Conservation (phyloP, 1,140 invertebrate species). For the Vanessa atalanta region DNA sequence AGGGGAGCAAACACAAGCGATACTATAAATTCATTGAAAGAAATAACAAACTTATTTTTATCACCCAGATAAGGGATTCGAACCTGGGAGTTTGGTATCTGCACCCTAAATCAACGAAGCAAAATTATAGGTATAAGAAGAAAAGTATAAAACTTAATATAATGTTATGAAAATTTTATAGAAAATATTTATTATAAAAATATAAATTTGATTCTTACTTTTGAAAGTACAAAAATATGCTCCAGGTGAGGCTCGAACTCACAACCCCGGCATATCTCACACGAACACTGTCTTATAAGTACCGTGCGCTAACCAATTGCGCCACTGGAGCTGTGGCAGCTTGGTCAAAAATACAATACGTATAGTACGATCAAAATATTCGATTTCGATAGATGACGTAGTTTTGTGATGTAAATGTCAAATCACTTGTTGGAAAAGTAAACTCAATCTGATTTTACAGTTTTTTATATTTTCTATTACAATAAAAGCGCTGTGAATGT, state of each 20-base stretch:
- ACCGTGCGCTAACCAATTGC: constrained; percentile 99
- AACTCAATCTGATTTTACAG: not conserved
- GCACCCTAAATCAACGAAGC: too few relatives aligned
- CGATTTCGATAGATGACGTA: constrained; percentile 9
- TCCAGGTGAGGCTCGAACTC: constrained; percentile 98
- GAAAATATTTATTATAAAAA: too few relatives aligned
- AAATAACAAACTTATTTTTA: too few relatives aligned
- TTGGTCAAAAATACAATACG: not conserved
- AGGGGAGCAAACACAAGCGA: too few relatives aligned
- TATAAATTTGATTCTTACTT: too few relatives aligned
- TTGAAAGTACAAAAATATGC: constrained; percentile 76
- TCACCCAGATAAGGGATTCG: too few relatives aligned
- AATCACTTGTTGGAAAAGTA: constrained; percentile 3
- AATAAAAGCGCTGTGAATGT: not conserved
- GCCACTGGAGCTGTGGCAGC: constrained; percentile 89
- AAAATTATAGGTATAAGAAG: too few relatives aligned
- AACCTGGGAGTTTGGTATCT: too few relatives aligned
- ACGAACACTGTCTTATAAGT: constrained; percentile 95
- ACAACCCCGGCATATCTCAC: constrained; percentile 97
- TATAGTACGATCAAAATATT: constrained; percentile 1
- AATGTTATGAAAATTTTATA: too few relatives aligned
- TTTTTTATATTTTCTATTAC: not conserved
- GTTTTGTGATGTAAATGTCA: constrained; percentile 33
- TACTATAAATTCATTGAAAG: too few relatives aligned
- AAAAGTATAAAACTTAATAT: too few relatives aligned